Evolutionary conservation across 2,113 vertebrate species (phyloP).

Genomic region (Talpa occidentalis): DNA sequence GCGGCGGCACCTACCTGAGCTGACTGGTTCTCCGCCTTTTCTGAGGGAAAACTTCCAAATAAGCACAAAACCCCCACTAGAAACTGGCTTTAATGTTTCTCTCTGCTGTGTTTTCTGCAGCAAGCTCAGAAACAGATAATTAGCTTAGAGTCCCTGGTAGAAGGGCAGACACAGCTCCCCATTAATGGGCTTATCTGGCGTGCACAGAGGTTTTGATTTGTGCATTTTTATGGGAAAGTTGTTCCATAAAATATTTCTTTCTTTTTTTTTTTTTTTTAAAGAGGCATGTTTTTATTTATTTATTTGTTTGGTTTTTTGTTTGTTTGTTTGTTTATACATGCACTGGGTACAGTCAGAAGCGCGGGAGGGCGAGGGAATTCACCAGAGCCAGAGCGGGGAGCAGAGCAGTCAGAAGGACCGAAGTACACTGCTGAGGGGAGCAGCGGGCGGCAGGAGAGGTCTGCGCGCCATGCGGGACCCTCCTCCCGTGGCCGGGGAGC

Average conservation of each 20-base stretch:
- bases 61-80: not conserved
- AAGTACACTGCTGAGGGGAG: too few relatives aligned
- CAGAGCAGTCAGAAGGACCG: too few relatives aligned
- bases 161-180: not conserved
- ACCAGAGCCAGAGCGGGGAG: too few relatives aligned
- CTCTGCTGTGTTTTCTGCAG: not conserved
- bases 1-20: fast-evolving
- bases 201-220: not conserved
- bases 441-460: too few relatives aligned
- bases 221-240: not conserved
- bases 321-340: too few relatives aligned
- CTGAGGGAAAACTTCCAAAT: not conserved
- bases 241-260: not conserved
- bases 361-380: too few relatives aligned
- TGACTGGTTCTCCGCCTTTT: not conserved
- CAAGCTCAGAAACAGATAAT: not conserved
- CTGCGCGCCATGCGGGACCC: too few relatives aligned
- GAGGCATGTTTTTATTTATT: too few relatives aligned
- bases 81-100: not conserved
- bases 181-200: not conserved
- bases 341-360: too few relatives aligned
- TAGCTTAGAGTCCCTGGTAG: not conserved
- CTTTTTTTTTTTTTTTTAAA: too few relatives aligned
- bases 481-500: too few relatives aligned
- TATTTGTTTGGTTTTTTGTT: too few relatives aligned